Evolutionary conservation across 2,888 invertebrate species (phyloP), one percentile per base, ranked within the genome.

Genomic region (Himalopsyche anomala): DNA sequence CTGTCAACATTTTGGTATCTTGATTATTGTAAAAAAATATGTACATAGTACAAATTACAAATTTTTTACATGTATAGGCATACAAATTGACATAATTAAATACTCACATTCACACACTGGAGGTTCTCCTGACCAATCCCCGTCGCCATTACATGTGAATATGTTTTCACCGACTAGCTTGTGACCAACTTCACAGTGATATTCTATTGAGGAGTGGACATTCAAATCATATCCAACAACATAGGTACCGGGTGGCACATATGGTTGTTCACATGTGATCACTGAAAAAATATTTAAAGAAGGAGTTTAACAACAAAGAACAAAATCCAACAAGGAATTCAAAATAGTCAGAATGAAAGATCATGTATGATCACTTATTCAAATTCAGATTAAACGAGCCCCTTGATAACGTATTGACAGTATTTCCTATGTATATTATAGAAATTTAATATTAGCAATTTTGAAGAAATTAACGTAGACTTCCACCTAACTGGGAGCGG

Each of bases 191-290:
- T 98, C 97, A 90, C 98, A 98, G 90, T 97, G 96, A 91, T 97
- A 98, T 90, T 97, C 96, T 81, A 98, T 97, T 51, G 94, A 95
- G 0, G 98, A 97, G 91, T 97, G 97, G 0, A 98, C 95, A 90
- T 97, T 97, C 90, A 98, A 96, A 90, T 97, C 97, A 90, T 97
- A 97, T 0, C 97, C 97, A 28, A 97, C 96, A 87, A 98, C 97
- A 91, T 96, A 97, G 11, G 97, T 96, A 9, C 97, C 98, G 0
- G 96, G 92, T 0, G 97, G 97, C 0, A 97, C 96, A 89, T 97
- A 96, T 0, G 98, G 98, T 89, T 97, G 96, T 55, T 96, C 95
- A 90, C 98, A 98, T 0, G 96, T 95, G 86, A 98, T 97, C 90
- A 98, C 97, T 97, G 91, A 0, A 92, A 28, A 28, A 91, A 85